Evolutionary conservation across 2,888 invertebrate species (phyloP).

Genomic region (Standfussiana lucernea): DNA sequence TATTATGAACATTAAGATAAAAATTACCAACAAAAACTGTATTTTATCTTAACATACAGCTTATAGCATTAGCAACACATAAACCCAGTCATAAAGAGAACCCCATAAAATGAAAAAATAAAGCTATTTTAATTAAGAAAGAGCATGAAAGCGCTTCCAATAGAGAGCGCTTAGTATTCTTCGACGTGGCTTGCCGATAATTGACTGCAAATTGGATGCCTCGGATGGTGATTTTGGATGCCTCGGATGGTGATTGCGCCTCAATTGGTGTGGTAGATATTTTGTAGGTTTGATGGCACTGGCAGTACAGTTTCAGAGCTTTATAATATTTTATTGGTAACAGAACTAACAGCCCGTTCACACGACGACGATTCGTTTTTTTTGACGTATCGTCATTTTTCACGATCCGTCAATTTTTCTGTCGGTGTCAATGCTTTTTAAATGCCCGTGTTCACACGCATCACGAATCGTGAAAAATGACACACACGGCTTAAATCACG

Average conservation of each 20-base stretch:
- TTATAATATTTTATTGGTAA: neutral
- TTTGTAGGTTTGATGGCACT: constrained; percentile 1
- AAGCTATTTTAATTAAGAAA: constrained; percentile 24
- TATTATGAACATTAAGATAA: neutral
- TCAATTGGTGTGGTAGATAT: neutral
- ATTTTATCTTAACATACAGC: neutral
- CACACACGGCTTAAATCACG: too few relatives aligned
- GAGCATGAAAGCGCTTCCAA: neutral
- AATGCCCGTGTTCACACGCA: too few relatives aligned
- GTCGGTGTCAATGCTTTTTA: too few relatives aligned
- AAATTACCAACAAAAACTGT: neutral
- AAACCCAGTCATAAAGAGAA: neutral
- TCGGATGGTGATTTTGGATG: constrained; percentile 16
- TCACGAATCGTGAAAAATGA: too few relatives aligned
- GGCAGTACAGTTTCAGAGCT: too few relatives aligned
- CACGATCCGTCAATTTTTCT: too few relatives aligned
- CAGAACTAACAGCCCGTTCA: too few relatives aligned
- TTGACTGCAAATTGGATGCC: constrained; percentile 28
- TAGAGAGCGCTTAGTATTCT: constrained; percentile 12
- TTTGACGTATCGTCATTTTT: too few relatives aligned
- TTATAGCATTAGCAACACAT: neutral
- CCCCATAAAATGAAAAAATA: constrained; percentile 3
- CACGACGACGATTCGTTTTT: too few relatives aligned
- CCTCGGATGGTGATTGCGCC: constrained; percentile 9
- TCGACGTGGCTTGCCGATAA: constrained; percentile 25